phyloP scores from a whole-genome alignment of 2,888 invertebrate genomes.

The Caenorhabditis auriculariae region DNA sequence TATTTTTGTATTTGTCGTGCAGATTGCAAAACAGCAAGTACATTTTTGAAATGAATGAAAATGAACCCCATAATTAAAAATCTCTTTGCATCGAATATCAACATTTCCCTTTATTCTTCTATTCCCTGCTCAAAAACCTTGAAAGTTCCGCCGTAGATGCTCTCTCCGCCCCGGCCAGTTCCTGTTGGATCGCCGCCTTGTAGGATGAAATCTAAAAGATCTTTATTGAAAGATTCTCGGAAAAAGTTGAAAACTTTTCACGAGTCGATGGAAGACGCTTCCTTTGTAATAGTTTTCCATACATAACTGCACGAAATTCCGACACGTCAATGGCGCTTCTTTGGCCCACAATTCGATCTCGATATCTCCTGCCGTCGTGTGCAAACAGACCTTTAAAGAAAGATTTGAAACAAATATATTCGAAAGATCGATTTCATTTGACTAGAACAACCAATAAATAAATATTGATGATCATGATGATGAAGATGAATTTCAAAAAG shows the following conservation, averaged over 20 bases:
- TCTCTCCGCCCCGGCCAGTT: constrained; percentile 91
- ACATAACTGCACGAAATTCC: constrained; percentile 92
- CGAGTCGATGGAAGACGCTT: constrained; percentile 84
- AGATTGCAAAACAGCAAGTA: too few relatives aligned
- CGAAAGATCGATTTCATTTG: too few relatives aligned
- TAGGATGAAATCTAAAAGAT: constrained; percentile 79
- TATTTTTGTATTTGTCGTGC: too few relatives aligned
- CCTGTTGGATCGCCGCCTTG: constrained; percentile 97
- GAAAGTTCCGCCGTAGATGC: constrained; percentile 89
- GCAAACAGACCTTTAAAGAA: constrained; percentile 77
- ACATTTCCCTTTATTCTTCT: not conserved
- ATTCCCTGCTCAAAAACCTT: constrained; percentile 75
- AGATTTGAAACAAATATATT: too few relatives aligned
- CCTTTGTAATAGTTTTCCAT: constrained; percentile 72
- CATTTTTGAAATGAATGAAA: too few relatives aligned
- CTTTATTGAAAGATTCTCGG: too few relatives aligned
- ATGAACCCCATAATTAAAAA: too few relatives aligned
- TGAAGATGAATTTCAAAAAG: too few relatives aligned
- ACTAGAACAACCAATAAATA: too few relatives aligned
- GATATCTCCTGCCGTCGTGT: constrained; percentile 91
- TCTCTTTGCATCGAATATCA: not conserved
- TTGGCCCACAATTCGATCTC: constrained; percentile 97
- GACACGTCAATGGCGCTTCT: constrained; percentile 89
- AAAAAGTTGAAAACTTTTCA: constrained; percentile 69
- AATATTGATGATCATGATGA: too few relatives aligned